These are phyloP conservation scores for Vultur gryphus DNA, from an alignment of 2,797 vertebrate species.

Conservation along the genomic window DNA sequence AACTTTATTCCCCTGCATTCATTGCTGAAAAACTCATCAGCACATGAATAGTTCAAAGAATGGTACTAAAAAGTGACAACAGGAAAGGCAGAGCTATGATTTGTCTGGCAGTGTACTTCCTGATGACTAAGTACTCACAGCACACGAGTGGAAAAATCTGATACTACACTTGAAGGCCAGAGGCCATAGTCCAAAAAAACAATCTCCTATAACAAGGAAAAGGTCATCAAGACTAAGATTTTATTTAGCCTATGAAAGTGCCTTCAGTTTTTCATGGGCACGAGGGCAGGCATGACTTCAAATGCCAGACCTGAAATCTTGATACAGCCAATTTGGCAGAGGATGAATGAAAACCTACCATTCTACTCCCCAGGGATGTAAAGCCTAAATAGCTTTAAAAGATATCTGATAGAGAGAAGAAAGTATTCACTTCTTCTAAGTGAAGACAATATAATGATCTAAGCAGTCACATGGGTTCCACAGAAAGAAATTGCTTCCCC, in stretches of 20 bases:
- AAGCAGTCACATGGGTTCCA: neutral
- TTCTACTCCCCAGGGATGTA: neutral
- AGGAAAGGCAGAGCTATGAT: conserved; percentile 48
- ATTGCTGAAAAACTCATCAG: conserved; percentile 42
- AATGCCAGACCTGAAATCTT: neutral
- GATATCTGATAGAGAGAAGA: neutral
- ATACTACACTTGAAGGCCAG: conserved; percentile 25
- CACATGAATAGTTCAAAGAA: conserved; percentile 37
- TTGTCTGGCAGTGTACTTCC: conserved; percentile 8
- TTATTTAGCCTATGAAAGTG: neutral
- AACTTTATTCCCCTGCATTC: neutral
- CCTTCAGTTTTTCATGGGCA: conserved; percentile 16
- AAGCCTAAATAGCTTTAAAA: neutral
- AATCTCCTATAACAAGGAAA: conserved; percentile 28
- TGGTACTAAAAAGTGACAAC: conserved; percentile 44
- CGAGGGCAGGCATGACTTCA: neutral
- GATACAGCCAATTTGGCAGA: neutral
- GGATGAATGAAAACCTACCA: conserved; percentile 21
- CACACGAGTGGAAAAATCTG: conserved; percentile 49
- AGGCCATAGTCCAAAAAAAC: conserved; percentile 30
- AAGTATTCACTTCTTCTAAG: neutral
- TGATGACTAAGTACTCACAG: conserved; percentile 37
- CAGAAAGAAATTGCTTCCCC: neutral
- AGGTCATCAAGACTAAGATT: conserved; percentile 49
- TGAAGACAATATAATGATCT: neutral